Base-by-base conservation (phyloP, 2,888 invertebrate genomes). In the Drosophila mimetica region DNA sequence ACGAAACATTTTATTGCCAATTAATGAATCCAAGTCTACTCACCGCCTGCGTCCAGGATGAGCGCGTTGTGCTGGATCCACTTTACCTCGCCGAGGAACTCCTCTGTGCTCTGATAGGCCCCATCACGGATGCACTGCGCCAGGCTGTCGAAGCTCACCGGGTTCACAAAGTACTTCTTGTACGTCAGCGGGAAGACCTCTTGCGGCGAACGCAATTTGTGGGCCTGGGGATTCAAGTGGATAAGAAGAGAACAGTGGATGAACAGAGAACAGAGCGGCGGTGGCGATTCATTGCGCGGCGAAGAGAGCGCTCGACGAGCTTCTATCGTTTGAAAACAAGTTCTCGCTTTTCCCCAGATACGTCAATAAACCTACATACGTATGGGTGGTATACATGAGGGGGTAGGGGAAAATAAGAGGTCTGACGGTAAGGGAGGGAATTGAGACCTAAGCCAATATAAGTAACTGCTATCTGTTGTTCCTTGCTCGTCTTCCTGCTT, bases 41-140 rank as follows among this genome's bases (percentile, higher is more conserved):
- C 37, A 82, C 86, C 93, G 96, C 97, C 94, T 87, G 97, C 95
- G 92, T 97, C 97, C 39, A 86, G 53, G 90, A 96, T 98, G 66
- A 96, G 95, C 88, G 97, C 96, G 92, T 98, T 98, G 91, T 98
- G 98, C 53, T 97, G 93, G 87, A 99, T 96, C 98, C 98, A 98
- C 90, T 97, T 97, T 8, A 95, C 95, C 91, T 98, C 98, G 1
- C 96, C 95, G 59, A 96, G 93, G 91, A 98, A 98, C 2, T 97
- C 96, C 86, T 97, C 97, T 0, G 97, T 96, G 89, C 96, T 97
- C 13, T 96, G 96, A 91, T 97, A 98, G 22, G 93, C 89, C 53
- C 95, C 95, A 51, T 94, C 93, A 54, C 93, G 93, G 50, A 98
- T 96, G 90, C 97, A 97, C 59, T 94, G 93, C 87, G 96, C 95